Evolutionary conservation across 2,888 invertebrate species (phyloP), one percentile per base, ranked within the genome.

Genomic region (Drosophila demipolita): DNA sequence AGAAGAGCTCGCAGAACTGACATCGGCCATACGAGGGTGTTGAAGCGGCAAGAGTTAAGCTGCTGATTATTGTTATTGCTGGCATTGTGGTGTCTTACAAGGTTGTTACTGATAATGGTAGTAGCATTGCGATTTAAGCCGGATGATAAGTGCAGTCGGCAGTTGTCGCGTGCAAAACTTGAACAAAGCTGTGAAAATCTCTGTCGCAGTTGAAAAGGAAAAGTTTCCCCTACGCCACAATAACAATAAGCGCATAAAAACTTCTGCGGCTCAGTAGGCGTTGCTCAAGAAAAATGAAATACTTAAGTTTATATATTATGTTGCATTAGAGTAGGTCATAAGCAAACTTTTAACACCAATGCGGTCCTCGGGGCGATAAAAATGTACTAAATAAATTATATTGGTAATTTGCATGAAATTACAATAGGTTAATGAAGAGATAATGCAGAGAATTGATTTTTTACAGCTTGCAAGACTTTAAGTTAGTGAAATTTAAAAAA

Each of bases 311-410:
- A 73, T 76, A 76, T 64, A 72, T 63, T 66, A 62, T 38, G 50
- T 50, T 50, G 54, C 53, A 69, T 82, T 78, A 65, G 71, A 63
- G 53, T 9, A 61, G 33, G 73, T 20, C 68, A 65, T 42, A 63
- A 86, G 74, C 73, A 75, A 89, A 75, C 61, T 64, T 67, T 87
- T 89, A 89, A 89, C 71, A 59, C 67, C 45, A 45, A 76, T 52
- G 58, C n/a, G 45, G 49, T 52, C 53, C 49, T 15, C 49, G 54
- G n/a, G 49, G 60, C 45, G 20, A 6, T n/a, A 12, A 26, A n/a
- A 36, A 17, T 17, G 11, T 36, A 26, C 36, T 26, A 6, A 1
- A 17, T 17, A 26, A 54, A 12, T 38, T 20, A 36, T 26, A 26
- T 55, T 26, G 26, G 26, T 38, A 55, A 55, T 38, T 38, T 55